Evolutionary conservation across 1,140 invertebrate genomes (phyloP).

Genomic region (Aphelinus certus): DNA sequence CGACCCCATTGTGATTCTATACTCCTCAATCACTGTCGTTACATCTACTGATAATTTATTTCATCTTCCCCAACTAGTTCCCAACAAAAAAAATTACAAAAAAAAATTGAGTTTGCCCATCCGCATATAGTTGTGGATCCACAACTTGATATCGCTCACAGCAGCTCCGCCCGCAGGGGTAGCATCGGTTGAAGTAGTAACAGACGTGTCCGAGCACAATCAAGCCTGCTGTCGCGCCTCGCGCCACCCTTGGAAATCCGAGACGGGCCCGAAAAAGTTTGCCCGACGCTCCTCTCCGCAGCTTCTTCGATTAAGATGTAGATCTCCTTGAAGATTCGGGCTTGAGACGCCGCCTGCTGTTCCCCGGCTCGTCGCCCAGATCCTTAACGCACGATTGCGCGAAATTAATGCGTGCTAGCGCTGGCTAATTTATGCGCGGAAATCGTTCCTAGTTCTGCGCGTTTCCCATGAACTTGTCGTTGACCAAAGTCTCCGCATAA

Average conservation of each 20-base stretch:
- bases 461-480: neutral
- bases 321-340: constrained; percentile 31
- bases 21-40: too few relatives aligned
- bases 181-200: neutral
- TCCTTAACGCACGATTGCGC: neutral
- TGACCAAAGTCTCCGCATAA: constrained; percentile 1
- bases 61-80: too few relatives aligned
- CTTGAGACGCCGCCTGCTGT: neutral
- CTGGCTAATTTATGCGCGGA: constrained; percentile 17
- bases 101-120: too few relatives aligned
- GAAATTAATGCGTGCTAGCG: neutral
- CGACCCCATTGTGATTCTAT: too few relatives aligned
- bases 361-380: neutral
- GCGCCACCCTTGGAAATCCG: neutral
- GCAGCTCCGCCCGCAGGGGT: neutral
- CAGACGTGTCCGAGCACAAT: neutral
- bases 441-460: neutral
- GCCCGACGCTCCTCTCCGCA: too few relatives aligned
- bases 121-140: too few relatives aligned
- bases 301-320: constrained; percentile 30
- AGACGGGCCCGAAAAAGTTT: constrained; percentile 3
- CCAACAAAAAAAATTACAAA: too few relatives aligned
- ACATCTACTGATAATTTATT: too few relatives aligned
- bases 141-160: too few relatives aligned
- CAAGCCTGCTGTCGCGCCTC: neutral